Evolutionary conservation across 1,140 invertebrate species (phyloP).

Genomic region (Oncopodura yosiiana): DNA sequence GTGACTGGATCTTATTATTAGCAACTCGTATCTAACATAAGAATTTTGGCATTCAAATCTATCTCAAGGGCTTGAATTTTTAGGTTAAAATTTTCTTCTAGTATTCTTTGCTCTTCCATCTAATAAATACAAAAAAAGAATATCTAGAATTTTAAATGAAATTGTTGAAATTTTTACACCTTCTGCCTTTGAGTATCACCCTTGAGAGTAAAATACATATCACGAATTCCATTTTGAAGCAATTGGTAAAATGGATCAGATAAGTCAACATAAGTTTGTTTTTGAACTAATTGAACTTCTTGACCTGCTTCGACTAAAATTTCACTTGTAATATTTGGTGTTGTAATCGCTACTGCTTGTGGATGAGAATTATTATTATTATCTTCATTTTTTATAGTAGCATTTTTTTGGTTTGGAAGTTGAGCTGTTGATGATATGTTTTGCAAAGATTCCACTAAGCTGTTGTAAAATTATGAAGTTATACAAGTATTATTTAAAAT

Average conservation of each 20-base stretch:
- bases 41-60: constrained; percentile 19
- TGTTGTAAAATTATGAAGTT: too few species aligned
- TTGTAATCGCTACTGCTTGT: too few species aligned
- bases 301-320: too few species aligned
- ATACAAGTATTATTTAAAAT: too few species aligned
- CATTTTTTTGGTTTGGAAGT: too few species aligned
- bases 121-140: neutral
- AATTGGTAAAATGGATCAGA: neutral
- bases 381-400: too few species aligned
- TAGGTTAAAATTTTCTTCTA: constrained; percentile 12
- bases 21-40: constrained; percentile 6
- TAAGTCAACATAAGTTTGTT: too few species aligned
- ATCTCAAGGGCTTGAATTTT: constrained; percentile 12
- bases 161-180: constrained; percentile 4
- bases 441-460: too few species aligned
- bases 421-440: too few species aligned
- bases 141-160: neutral
- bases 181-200: neutral
- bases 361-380: too few species aligned
- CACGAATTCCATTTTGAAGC: constrained; percentile 12
- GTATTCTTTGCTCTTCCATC: neutral
- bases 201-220: constrained; percentile 13
- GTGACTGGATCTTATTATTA: constrained; percentile 1
- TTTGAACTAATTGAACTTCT: too few species aligned
- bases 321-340: too few species aligned